Conservation (phyloP, 1,140 invertebrate species). For the Bombyx mandarina region DNA sequence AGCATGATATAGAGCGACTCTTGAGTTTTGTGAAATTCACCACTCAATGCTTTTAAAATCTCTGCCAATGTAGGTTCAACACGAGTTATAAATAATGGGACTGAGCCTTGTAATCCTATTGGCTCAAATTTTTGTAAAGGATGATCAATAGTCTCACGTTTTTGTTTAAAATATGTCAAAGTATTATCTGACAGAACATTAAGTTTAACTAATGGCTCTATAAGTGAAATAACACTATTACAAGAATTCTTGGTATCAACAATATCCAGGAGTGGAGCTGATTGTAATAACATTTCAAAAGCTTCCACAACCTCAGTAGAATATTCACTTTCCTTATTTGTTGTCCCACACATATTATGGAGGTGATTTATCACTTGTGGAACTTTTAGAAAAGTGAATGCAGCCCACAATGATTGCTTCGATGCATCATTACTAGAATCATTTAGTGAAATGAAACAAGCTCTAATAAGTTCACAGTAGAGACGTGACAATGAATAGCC, state of each 20-base stretch:
- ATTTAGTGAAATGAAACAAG: conserved; percentile 89
- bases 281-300: conserved; percentile 85
- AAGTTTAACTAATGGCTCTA: conserved; percentile 85
- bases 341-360: conserved; percentile 70
- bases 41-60: conserved; percentile 89
- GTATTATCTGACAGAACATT: conserved; percentile 87
- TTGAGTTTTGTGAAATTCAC: conserved; percentile 91
- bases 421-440: conserved; percentile 81
- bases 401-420: conserved; percentile 90
- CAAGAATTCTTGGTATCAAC: conserved; percentile 91
- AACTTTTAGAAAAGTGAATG: conserved; percentile 93
- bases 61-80: conserved; percentile 90
- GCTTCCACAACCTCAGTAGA: conserved; percentile 85
- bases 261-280: conserved; percentile 87
- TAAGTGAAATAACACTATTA: conserved; percentile 86
- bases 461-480: conserved; percentile 90
- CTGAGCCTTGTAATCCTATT: conserved; percentile 74
- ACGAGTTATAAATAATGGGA: conserved; percentile 85
- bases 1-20: conserved; percentile 74
- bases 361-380: conserved; percentile 84
- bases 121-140: conserved; percentile 77
- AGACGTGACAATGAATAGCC: conserved; percentile 79
- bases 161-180: conserved; percentile 78
- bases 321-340: conserved; percentile 74
- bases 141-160: conserved; percentile 72